Percentiles rank a stretch among this genome's conserved stretches.
These are phyloP conservation scores for Notothenia coriiceps DNA, from an alignment of 2,113 vertebrate species.

Conservation along the genomic window DNA sequence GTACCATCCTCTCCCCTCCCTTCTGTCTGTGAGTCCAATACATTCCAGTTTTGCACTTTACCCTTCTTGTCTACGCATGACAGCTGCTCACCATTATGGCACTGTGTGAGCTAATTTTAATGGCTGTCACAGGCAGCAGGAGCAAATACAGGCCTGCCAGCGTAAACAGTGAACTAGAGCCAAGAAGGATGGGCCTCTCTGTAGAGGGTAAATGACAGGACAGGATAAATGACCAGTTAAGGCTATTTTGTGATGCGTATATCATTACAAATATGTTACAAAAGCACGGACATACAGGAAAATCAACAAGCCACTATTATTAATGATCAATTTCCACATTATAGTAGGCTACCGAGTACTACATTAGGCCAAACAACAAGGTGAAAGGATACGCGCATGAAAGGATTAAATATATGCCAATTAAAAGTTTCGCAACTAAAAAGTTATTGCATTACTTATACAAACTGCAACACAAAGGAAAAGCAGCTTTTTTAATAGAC, in stretches of 20 bases:
- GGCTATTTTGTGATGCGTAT: slow-evolving; percentile 43
- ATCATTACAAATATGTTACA: slow-evolving; percentile 48
- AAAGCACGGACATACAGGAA: not conserved
- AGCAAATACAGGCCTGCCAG: slow-evolving; percentile 71
- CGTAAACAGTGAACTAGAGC: slow-evolving; percentile 67
- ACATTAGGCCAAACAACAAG: not conserved
- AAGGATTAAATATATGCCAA: not conserved
- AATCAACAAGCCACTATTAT: slow-evolving; percentile 14
- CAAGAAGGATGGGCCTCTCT: slow-evolving; percentile 64
- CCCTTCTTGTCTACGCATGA: slow-evolving; percentile 69
- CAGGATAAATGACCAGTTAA: slow-evolving; percentile 44
- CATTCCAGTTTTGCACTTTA: slow-evolving; percentile 77
- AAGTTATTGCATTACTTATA: not conserved
- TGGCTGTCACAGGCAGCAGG: slow-evolving; percentile 72
- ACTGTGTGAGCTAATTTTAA: slow-evolving; percentile 79
- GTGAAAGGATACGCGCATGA: not conserved
- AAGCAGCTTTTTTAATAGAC: not conserved
- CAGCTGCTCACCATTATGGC: slow-evolving; percentile 81
- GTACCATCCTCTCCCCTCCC: slow-evolving; percentile 40
- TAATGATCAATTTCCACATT: slow-evolving; percentile 11
- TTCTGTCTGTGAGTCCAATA: slow-evolving; percentile 40
- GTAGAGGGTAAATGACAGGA: slow-evolving; percentile 63
- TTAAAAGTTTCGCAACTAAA: not conserved
- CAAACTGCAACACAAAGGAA: not conserved
- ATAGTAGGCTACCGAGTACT: not conserved